phyloP scores from a whole-genome alignment of 23 tunicate species.

The Botrylloides violaceus region DNA sequence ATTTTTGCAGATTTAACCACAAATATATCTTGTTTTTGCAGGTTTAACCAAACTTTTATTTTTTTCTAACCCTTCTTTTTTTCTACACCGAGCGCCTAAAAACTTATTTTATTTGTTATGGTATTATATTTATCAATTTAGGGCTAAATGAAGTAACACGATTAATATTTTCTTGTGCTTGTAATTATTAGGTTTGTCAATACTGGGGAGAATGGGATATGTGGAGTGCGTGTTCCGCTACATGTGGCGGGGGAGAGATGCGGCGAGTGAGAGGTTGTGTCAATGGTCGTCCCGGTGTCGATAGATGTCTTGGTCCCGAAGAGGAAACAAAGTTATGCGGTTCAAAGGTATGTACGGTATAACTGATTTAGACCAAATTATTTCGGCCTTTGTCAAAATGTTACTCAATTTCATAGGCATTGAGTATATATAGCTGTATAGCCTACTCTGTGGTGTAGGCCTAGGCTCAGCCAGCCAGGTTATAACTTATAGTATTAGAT shows the following conservation, averaged over 20 bases:
- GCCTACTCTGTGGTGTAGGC: too few relatives aligned
- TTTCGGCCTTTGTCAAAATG: too few relatives aligned
- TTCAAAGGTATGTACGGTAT: constrained; percentile 7
- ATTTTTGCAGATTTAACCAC: neutral
- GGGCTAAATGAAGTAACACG: too few relatives aligned
- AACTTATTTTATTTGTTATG: too few relatives aligned
- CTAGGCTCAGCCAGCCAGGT: too few relatives aligned
- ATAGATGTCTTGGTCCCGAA: constrained; percentile 18
- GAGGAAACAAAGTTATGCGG: constrained; percentile 18
- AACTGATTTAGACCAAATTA: too few relatives aligned
- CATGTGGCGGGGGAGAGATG: constrained; percentile 74
- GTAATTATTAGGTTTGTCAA: neutral
- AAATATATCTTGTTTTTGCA: neutral
- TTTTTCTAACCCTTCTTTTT: neutral
- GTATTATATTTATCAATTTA: too few relatives aligned
- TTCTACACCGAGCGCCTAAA: neutral
- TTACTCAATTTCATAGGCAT: too few relatives aligned
- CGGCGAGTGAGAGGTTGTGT: constrained; percentile 33
- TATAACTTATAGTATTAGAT: too few relatives aligned
- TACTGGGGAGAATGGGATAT: constrained; percentile 26
- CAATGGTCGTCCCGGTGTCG: neutral
- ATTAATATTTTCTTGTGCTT: too few relatives aligned
- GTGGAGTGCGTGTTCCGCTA: constrained; percentile 30
- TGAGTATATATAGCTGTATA: too few relatives aligned
- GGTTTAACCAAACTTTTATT: neutral